Base-by-base conservation (phyloP, 1,140 invertebrate genomes). In the Micrasema longulum region DNA sequence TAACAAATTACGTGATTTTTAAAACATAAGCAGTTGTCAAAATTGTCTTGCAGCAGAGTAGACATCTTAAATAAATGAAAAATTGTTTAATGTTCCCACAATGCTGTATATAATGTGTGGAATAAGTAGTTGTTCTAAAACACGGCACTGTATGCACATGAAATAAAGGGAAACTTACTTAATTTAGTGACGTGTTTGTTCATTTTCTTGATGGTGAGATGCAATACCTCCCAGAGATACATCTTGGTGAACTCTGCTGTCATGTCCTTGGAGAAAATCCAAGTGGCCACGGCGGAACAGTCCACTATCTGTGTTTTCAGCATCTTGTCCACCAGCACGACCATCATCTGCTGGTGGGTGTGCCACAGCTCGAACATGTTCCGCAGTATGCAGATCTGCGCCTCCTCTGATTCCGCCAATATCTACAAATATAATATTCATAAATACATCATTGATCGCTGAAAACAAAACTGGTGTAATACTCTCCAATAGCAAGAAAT, bases 251-350 rank as follows among this genome's bases (percentile, higher is more conserved):
- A 98, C 81, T 97, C 95, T 7, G 88, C 82, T 20, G 88, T 89
- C 96, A 99, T 99, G 80, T 98, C 96, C 84, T 95, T 95, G 2
- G 96, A 97, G 85, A 99, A 99, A 65, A 99, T 92, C 98, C 97
- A 99, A 77, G 97, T 98, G 23, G 97, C 97, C 10, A 99, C 96
- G 9, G 97, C 93, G 69, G 95, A 95, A 79, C 96, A 98, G 79
- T 99, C 96, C 12, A 99, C 92, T 48, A 99, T 95, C 81, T 98
- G 95, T 38, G 96, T 98, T 85, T 99, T 98, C 2, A 99, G 86
- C 85, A 99, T 91, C 85, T 99, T 99, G 82, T 99, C 97, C 3
- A 97, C 93, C 0, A 99, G 85, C 0, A 99, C 95, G 38, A 93
- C 91, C 88, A 99, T 92, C 95, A 99, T 98, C 87, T 98, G 97